Evolutionary conservation across 2,797 vertebrate species (phyloP).

Genomic region (Sandelia bainsii): DNA sequence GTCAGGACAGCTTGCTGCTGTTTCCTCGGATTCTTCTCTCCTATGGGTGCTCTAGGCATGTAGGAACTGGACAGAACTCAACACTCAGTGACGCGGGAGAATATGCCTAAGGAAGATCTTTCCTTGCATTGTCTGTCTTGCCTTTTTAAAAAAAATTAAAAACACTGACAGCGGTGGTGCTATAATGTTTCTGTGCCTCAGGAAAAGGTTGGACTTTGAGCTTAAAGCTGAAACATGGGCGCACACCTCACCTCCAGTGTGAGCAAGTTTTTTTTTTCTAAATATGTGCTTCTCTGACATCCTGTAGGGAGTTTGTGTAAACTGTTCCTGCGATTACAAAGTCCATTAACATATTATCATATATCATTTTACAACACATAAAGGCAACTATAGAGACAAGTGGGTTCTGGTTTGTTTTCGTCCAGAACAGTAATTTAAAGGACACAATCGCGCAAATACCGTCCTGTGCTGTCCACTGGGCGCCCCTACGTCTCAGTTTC

Average conservation of each 20-base stretch:
- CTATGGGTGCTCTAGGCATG: slow-evolving; percentile 57
- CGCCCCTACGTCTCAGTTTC: slow-evolving; percentile 38
- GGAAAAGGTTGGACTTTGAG: slow-evolving; percentile 60
- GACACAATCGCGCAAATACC: background rate
- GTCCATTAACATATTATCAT: background rate
- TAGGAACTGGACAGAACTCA: slow-evolving; percentile 62
- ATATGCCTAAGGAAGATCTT: background rate
- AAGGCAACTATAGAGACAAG: accelerated
- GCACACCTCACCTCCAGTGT: background rate
- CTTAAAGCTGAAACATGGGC: background rate
- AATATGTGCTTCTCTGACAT: slow-evolving; percentile 7
- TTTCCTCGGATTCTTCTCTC: slow-evolving; percentile 72
- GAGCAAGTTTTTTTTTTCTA: slow-evolving; percentile 21
- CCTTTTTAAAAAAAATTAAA: background rate
- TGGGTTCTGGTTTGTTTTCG: background rate
- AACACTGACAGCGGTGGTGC: background rate
- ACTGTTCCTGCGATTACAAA: background rate
- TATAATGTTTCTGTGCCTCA: slow-evolving; percentile 6
- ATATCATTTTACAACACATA: background rate
- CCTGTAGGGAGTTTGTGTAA: background rate
- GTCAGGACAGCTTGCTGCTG: slow-evolving; percentile 77
- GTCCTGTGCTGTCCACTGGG: background rate
- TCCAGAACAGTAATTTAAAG: background rate
- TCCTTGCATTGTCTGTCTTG: background rate
- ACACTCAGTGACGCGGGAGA: background rate